Evolutionary conservation across 2,888 invertebrate genomes (phyloP).

Genomic region (Heliconius charithonia): DNA sequence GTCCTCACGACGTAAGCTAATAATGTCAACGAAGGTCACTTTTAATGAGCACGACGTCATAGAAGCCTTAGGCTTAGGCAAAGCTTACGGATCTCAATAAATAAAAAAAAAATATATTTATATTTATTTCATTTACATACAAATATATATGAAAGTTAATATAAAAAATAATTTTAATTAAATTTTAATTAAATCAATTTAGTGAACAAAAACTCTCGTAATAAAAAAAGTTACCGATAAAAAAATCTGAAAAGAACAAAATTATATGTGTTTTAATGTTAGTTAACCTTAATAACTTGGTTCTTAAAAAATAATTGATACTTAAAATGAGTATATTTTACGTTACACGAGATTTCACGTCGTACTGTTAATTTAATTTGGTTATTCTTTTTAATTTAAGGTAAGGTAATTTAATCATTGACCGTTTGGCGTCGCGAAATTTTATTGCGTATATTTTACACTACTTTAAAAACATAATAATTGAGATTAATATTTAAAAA

Average conservation of each 20-base stretch:
- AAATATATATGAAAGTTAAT: not conserved
- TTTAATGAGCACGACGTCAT: slow-evolving; percentile 20
- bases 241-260: not conserved
- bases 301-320: not conserved
- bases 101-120: not conserved
- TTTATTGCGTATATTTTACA: too few species aligned
- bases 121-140: too few species aligned
- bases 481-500: too few species aligned
- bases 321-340: not conserved
- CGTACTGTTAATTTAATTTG: too few species aligned
- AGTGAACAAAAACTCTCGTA: not conserved
- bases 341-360: too few species aligned
- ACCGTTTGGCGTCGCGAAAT: too few species aligned
- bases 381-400: too few species aligned
- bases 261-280: not conserved
- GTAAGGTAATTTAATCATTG: too few species aligned
- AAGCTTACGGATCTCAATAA: slow-evolving; percentile 18
- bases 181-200: not conserved
- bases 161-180: too few species aligned
- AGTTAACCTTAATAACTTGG: not conserved
- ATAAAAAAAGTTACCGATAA: not conserved
- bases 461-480: too few species aligned
- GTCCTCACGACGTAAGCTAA: slow-evolving; percentile 16
- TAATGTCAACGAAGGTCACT: slow-evolving; percentile 22
- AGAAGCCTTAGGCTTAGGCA: slow-evolving; percentile 17